Evolutionary conservation across 1,140 invertebrate species (phyloP).

Genomic region (Drosophila rhopaloa): DNA sequence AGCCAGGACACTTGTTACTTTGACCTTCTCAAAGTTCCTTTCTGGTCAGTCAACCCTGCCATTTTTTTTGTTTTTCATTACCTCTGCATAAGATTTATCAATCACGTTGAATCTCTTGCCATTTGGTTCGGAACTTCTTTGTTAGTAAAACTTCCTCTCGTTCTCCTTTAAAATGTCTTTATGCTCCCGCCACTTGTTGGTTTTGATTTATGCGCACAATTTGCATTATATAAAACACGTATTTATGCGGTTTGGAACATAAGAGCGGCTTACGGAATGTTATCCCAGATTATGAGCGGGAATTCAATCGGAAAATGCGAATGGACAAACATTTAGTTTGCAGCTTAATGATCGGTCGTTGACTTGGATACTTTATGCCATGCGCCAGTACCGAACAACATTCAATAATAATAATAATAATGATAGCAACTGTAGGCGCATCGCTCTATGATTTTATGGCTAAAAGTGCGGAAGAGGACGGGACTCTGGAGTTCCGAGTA

Average conservation of each 20-base stretch:
- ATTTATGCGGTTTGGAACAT: constrained; percentile 30
- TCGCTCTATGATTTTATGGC: constrained; percentile 67
- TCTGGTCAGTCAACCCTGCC: background rate
- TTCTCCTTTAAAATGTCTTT: constrained; percentile 1
- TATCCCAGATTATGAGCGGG: constrained; percentile 57
- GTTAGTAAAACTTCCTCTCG: background rate
- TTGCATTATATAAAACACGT: constrained; percentile 56
- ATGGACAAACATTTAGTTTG: constrained; percentile 60
- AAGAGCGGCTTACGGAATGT: constrained; percentile 55
- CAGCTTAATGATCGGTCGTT: constrained; percentile 67
- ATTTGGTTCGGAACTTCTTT: constrained; percentile 2
- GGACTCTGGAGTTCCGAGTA: constrained; percentile 8
- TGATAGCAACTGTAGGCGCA: constrained; percentile 68
- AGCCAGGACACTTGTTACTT: no score
- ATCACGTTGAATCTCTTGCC: constrained; percentile 28
- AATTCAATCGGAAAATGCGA: constrained; percentile 63
- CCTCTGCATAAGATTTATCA: constrained; percentile 18
- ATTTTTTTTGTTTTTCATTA: background rate
- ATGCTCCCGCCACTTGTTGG: constrained; percentile 45
- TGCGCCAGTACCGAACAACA: constrained; percentile 37
- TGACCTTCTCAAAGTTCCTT: background rate
- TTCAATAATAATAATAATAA: constrained; percentile 51
- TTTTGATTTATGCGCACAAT: constrained; percentile 69
- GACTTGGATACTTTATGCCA: constrained; percentile 68
- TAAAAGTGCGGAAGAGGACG: constrained; percentile 40